These are phyloP conservation scores for Candidula unifasciata DNA, from an alignment of 2,888 invertebrate genomes.

Conservation along the genomic window DNA sequence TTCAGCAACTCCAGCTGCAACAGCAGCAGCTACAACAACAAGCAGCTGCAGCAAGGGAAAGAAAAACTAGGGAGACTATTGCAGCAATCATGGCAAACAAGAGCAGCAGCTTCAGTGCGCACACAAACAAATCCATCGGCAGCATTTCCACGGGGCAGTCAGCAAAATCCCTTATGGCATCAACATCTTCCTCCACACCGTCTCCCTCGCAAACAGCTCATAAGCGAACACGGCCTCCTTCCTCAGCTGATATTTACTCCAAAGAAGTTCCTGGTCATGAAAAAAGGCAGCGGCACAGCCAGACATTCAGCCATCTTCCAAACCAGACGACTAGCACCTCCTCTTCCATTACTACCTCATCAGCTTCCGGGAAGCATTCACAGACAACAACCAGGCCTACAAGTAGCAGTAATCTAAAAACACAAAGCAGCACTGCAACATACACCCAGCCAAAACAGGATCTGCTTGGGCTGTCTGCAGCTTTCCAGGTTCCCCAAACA, in stretches of 20 bases:
- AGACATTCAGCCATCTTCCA: conserved; percentile 28
- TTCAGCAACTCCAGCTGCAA: conserved; percentile 47
- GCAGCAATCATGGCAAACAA: conserved; percentile 50
- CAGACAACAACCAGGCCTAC: conserved; percentile 41
- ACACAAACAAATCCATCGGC: conserved; percentile 40
- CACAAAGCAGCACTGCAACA: conserved; percentile 17
- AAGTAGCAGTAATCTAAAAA: conserved; percentile 28
- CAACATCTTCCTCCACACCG: background rate
- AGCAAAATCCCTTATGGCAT: conserved; percentile 43
- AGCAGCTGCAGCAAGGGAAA: conserved; percentile 40
- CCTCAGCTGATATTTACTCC: conserved; percentile 30
- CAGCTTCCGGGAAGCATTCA: conserved; percentile 30
- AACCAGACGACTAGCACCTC: conserved; percentile 28
- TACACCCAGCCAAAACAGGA: conserved; percentile 28
- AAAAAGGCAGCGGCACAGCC: conserved; percentile 40
- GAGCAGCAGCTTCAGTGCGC: conserved; percentile 29
- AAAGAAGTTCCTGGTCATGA: conserved; percentile 42
- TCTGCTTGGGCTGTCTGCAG: conserved; percentile 29
- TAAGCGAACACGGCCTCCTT: conserved; percentile 23
- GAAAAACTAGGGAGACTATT: conserved; percentile 44
- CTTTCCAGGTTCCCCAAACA: conserved; percentile 29
- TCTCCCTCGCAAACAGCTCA: background rate
- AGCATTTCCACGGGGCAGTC: conserved; percentile 51
- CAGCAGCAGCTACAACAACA: conserved; percentile 39
- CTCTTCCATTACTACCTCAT: conserved; percentile 3